These are phyloP conservation scores for Oreochromis tanganicae DNA, from an alignment of 2,113 vertebrate genomes.

Conservation along the genomic window DNA sequence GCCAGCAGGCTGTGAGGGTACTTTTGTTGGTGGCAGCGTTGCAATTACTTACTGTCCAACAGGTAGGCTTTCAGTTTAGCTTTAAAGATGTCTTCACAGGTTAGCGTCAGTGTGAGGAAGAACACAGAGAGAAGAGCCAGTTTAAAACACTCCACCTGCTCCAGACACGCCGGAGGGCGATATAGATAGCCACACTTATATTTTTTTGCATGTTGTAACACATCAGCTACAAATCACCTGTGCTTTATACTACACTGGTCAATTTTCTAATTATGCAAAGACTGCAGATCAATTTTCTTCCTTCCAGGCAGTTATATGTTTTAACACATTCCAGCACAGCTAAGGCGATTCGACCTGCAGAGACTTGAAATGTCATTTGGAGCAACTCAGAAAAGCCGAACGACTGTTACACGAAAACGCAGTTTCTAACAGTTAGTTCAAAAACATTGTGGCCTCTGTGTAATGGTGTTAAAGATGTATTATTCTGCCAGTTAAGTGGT, in stretches of 20 bases:
- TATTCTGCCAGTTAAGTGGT: not conserved
- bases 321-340: not conserved
- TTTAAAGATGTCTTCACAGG: constrained; percentile 56
- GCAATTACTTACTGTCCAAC: constrained; percentile 70
- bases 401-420: not conserved
- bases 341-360: not conserved
- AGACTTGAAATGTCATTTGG: not conserved
- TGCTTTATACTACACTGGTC: not conserved
- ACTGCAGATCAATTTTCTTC: constrained; percentile 4
- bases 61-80: constrained; percentile 75
- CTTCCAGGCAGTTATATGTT: not conserved
- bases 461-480: not conserved
- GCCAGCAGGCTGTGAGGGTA: not conserved
- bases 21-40: not conserved
- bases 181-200: not conserved
- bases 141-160: not conserved
- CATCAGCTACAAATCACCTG: constrained; percentile 27
- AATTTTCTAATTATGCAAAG: not conserved
- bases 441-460: not conserved
- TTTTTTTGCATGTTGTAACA: not conserved
- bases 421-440: not conserved
- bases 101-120: constrained; percentile 48
- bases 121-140: constrained; percentile 39
- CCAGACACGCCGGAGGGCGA: not conserved
- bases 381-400: not conserved